Percentiles rank a stretch among this genome's conserved stretches.
phyloP scores from a whole-genome alignment of 2,888 invertebrate genomes.

The Gonocerus acuteangulatus region DNA sequence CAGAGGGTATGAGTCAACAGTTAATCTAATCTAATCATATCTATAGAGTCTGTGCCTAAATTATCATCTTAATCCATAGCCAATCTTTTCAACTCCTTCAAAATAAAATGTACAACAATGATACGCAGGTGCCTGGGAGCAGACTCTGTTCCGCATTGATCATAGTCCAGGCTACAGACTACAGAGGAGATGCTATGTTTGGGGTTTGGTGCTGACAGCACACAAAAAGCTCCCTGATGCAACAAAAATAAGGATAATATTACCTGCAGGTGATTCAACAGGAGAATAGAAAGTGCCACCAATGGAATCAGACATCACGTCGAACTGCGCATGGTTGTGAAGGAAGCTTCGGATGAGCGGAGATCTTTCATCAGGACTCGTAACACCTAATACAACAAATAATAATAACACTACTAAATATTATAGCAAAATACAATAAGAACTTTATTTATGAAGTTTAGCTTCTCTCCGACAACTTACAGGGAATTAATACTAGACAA shows the following conservation, averaged over 20 bases:
- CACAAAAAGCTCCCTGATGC: no score
- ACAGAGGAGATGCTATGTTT: no score
- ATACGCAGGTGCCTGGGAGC: no score
- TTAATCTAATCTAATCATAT: no score
- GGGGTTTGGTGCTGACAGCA: no score
- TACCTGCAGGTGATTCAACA: constrained; percentile 56
- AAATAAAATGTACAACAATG: no score
- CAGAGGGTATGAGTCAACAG: no score
- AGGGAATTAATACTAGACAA: background rate
- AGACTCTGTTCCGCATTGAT: no score
- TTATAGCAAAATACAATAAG: constrained; percentile 6
- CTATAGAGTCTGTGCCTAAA: no score
- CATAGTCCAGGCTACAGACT: no score
- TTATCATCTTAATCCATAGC: no score
- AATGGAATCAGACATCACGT: constrained; percentile 51
- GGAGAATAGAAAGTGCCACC: constrained; percentile 66
- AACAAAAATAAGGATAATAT: background rate
- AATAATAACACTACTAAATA: constrained; percentile 1
- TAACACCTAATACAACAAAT: background rate
- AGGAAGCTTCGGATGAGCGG: constrained; percentile 18
- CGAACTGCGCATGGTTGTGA: constrained; percentile 49
- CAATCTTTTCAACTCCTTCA: no score
- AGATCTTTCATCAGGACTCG: constrained; percentile 17
- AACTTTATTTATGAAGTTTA: background rate
- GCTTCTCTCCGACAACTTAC: background rate